Evolutionary conservation across 2,113 vertebrate species (phyloP), one percentile per base, ranked within the genome.

Genomic region (Periophthalmodon schlosseri): DNA sequence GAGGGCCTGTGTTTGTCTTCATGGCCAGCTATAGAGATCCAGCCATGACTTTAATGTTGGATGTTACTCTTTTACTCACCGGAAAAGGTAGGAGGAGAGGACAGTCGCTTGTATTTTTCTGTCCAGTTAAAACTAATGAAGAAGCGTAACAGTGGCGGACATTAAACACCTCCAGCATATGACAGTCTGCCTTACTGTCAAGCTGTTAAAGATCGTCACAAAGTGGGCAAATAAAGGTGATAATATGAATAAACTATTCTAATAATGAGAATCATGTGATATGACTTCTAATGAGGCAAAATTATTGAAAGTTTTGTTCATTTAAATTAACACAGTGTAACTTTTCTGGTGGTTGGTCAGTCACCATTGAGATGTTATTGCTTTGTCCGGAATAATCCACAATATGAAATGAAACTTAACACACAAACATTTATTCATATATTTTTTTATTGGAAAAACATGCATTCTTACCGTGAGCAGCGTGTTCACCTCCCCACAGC

Each of bases 1-100:
- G 82, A 82, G 73, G 78, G 76, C 81, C 64, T 86, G 87, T 85
- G 84, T 87, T 77, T 65, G 61, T 64, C 81, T 88, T 89, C 79
- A 85, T 57, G 71, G 81, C 58, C 70, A 70, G 16, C 80, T 47
- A 61, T 81, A 82, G 86, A 87, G 82, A 75, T 74, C 82, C 74
- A 88, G 78, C 82, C 79, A 83, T 81, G 87, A 86, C 78, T 90
- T 87, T 85, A 87, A 83, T 79, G 80, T 72, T 80, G 82, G 81
- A 83, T 80, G 84, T 83, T 88, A 82, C 74, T 69, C 72, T 87
- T 88, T 86, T 79, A 80, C 80, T 85, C 46, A 74, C 77, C 83
- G 77, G 61, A 73, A 76, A 87, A 76, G 68, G 65, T 85, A 69
- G 34, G 78, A 83, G 63, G 69, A 70, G 72, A 56, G 68, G 74